Percentiles rank a stretch among this genome's conserved stretches.
Conservation (phyloP, 1,140 invertebrate genomes). For the Drosophila athabasca region DNA sequence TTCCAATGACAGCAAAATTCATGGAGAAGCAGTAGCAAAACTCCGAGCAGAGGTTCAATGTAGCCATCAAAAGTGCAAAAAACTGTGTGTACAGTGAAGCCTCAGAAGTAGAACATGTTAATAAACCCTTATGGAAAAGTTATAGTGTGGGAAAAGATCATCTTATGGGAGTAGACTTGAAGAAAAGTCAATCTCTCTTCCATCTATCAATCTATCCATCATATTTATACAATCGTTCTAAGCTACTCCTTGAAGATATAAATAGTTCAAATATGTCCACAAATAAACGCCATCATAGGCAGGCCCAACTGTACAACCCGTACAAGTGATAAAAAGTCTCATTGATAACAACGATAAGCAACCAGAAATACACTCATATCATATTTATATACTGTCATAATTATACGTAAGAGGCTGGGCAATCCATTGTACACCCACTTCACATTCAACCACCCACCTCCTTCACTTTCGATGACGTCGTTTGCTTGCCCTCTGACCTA, state of each 20-base stretch:
- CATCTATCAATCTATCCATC: too few relatives aligned
- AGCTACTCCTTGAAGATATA: too few relatives aligned
- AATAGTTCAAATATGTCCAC: too few relatives aligned
- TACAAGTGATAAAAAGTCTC: slow-evolving; percentile 11
- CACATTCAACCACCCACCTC: not conserved
- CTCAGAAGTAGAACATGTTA: not conserved
- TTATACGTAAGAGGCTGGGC: slow-evolving; percentile 20
- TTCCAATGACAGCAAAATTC: slow-evolving; percentile 53
- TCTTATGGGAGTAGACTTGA: too few relatives aligned
- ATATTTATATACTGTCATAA: not conserved
- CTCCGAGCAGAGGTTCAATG: slow-evolving; percentile 59
- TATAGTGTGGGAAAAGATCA: too few relatives aligned
- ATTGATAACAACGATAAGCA: slow-evolving; percentile 43
- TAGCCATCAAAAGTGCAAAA: slow-evolving; percentile 66
- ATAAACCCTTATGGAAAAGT: not conserved
- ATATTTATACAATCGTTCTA: too few relatives aligned
- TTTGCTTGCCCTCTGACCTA: slow-evolving; percentile 21
- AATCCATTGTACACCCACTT: too few relatives aligned
- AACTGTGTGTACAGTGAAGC: slow-evolving; percentile 30
- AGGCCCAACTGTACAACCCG: slow-evolving; percentile 37
- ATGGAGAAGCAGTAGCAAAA: not conserved
- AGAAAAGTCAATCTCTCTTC: too few relatives aligned
- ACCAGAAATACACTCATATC: slow-evolving; percentile 27
- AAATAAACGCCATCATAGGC: slow-evolving; percentile 12
- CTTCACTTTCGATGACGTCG: slow-evolving; percentile 36